These are phyloP conservation scores for Nasonia longicornis DNA, from an alignment of 1,140 invertebrate species.

Conservation along the genomic window DNA sequence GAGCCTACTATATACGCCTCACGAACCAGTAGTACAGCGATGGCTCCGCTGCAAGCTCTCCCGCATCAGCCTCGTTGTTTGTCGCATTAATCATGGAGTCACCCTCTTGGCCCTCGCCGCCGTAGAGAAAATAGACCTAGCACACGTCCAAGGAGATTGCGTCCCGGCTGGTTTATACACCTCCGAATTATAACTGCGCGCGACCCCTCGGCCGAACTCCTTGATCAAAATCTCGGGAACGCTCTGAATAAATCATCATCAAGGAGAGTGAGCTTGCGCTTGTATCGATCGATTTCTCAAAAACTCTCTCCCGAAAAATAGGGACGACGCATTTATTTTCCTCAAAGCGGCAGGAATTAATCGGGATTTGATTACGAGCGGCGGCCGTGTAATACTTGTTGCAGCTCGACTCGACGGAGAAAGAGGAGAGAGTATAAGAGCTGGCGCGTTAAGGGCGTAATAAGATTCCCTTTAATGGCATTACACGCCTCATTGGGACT, in stretches of 20 bases:
- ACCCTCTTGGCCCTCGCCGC: constrained; percentile 46
- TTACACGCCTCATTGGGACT: constrained; percentile 70
- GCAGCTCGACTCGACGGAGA: constrained; percentile 42
- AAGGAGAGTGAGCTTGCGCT: not conserved
- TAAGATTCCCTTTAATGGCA: constrained; percentile 69
- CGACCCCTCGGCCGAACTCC: not conserved
- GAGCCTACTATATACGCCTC: too few relatives aligned
- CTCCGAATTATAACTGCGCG: not conserved
- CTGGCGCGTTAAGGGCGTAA: constrained; percentile 63
- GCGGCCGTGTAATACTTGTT: constrained; percentile 59
- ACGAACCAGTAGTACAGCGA: not conserved
- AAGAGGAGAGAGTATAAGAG: constrained; percentile 47
- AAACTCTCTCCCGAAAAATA: not conserved
- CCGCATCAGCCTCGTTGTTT: constrained; percentile 49
- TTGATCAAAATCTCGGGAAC: constrained; percentile 1
- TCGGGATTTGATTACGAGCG: constrained; percentile 62
- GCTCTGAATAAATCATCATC: not conserved
- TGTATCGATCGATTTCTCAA: not conserved
- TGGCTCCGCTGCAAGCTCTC: not conserved
- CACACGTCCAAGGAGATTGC: constrained; percentile 47
- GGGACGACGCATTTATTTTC: constrained; percentile 49
- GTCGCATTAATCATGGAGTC: constrained; percentile 57
- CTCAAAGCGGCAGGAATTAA: constrained; percentile 60
- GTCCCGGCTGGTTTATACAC: constrained; percentile 26
- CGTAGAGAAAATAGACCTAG: not conserved